A percentile compares a stretch with the other conserved stretches of the same genome.
Evolutionary conservation across 2,888 invertebrate species (phyloP).

Genomic region (Monoplex corrugatus): DNA sequence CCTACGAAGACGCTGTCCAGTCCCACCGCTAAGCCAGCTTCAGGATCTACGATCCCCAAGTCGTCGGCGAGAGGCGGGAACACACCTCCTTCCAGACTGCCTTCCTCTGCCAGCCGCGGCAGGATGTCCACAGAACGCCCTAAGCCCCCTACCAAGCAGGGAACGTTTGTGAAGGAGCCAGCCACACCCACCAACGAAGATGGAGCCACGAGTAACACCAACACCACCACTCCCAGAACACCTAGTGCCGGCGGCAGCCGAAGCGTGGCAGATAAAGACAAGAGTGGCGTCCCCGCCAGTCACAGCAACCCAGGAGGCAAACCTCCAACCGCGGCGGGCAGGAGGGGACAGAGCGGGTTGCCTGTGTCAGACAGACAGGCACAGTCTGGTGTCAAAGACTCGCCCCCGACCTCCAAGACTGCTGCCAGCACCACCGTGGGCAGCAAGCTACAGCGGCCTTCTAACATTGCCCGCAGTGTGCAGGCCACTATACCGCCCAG

Average conservation of each 20-base stretch:
- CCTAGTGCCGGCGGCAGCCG: background rate
- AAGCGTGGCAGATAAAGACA: constrained; percentile 3
- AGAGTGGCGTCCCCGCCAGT: background rate
- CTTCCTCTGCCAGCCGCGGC: constrained; percentile 22
- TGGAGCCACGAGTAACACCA: constrained; percentile 53
- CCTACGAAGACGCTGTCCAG: constrained; percentile 47
- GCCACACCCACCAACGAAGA: constrained; percentile 63
- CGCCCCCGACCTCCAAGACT: background rate
- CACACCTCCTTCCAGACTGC: constrained; percentile 42
- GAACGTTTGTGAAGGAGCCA: constrained; percentile 93
- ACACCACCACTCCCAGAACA: background rate
- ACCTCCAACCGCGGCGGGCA: constrained; percentile 1
- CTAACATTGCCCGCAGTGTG: constrained; percentile 51
- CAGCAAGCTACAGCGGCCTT: constrained; percentile 41
- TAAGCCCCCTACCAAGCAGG: constrained; percentile 87
- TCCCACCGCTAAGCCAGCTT: background rate
- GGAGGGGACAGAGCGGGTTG: background rate
- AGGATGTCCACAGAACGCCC: constrained; percentile 64
- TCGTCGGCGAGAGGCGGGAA: constrained; percentile 40
- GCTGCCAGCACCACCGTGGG: background rate
- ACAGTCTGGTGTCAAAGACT: background rate
- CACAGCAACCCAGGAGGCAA: background rate
- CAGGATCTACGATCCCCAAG: constrained; percentile 52
- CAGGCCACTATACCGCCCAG: constrained; percentile 48
- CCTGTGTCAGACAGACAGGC: background rate